phyloP scores from a whole-genome alignment of 2,797 vertebrate species.

The Hippocampus kuda region DNA sequence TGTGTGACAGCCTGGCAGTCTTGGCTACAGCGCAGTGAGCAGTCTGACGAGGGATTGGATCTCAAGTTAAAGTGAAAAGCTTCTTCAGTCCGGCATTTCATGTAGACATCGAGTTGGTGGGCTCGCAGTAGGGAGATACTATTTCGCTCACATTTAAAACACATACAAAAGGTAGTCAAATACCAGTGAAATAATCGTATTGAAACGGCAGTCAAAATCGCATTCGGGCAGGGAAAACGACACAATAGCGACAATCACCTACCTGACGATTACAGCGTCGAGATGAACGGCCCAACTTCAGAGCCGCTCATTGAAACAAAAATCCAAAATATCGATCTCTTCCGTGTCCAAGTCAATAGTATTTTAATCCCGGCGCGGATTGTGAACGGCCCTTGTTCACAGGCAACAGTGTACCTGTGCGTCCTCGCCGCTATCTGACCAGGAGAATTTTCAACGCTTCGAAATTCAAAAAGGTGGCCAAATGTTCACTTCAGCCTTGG shows the following conservation, averaged over 20 bases:
- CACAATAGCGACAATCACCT: constrained; percentile 12
- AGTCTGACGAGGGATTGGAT: constrained; percentile 47
- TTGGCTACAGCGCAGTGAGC: constrained; percentile 57
- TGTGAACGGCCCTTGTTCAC: constrained; percentile 22
- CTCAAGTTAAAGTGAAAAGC: constrained; percentile 24
- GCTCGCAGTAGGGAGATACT: too few relatives aligned
- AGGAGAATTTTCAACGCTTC: neutral
- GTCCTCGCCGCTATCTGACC: constrained; percentile 22
- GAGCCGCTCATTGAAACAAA: constrained; percentile 47
- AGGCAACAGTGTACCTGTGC: constrained; percentile 48
- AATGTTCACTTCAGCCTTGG: neutral
- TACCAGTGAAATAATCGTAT: neutral
- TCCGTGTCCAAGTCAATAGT: constrained; percentile 40
- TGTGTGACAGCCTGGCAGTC: constrained; percentile 43
- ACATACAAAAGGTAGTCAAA: neutral
- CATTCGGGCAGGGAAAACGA: neutral
- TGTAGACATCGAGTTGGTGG: neutral
- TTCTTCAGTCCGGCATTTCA: neutral
- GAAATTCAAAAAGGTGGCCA: neutral
- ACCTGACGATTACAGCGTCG: constrained; percentile 49
- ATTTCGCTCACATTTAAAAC: neutral
- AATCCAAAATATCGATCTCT: constrained; percentile 48
- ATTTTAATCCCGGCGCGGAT: constrained; percentile 41
- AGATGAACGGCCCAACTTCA: constrained; percentile 34
- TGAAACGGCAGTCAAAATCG: too few relatives aligned